Evolutionary conservation across 2,888 invertebrate genomes (phyloP).

Genomic region (Lasioglossum villosulum): DNA sequence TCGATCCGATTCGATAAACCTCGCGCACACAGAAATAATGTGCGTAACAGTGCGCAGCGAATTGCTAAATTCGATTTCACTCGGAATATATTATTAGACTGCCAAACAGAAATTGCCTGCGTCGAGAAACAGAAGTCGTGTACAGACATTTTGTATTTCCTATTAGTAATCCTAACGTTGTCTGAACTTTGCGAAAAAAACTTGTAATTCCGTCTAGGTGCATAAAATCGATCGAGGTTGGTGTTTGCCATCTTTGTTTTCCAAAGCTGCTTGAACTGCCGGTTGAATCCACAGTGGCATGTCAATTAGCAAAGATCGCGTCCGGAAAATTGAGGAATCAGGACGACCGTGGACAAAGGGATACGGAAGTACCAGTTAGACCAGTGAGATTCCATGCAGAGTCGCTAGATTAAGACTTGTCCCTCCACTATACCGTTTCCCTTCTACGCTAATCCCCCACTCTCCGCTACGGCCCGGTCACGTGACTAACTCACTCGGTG

Average conservation of each 20-base stretch:
- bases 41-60: neutral
- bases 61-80: neutral
- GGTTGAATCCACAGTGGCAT: neutral
- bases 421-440: no score
- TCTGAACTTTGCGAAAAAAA: neutral
- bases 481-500: no score
- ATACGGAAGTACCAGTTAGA: neutral
- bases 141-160: no score
- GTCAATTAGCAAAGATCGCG: slow-evolving; percentile 1
- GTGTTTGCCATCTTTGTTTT: neutral
- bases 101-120: neutral
- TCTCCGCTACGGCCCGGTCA: no score
- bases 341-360: neutral
- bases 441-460: no score
- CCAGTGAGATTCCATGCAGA: slow-evolving; percentile 4
- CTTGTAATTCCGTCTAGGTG: neutral
- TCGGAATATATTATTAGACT: neutral
- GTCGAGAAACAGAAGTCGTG: neutral
- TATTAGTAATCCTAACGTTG: neutral
- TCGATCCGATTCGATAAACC: neutral
- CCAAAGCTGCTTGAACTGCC: neutral
- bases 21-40: neutral
- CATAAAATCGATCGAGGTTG: neutral
- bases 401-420: no score
- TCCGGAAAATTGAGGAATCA: slow-evolving; percentile 5